phyloP scores from a whole-genome alignment of 2,113 vertebrate species.

The Abramis brama region DNA sequence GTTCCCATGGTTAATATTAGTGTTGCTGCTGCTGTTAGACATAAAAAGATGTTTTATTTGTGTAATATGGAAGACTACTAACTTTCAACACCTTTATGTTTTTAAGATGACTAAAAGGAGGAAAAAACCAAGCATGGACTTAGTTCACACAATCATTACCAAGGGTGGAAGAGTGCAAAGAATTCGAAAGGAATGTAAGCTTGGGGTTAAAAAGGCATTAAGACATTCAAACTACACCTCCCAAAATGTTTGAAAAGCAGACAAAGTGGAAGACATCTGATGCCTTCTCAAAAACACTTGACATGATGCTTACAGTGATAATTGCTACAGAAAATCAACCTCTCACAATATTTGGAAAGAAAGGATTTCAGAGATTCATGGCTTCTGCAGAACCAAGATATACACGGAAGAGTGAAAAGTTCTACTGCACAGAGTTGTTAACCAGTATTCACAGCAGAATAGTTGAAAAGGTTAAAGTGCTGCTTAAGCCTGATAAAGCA shows the following conservation, averaged over 20 bases:
- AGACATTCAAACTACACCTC: background rate
- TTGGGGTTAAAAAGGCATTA: background rate
- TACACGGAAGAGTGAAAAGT: constrained; percentile 1
- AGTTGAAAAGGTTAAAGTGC: background rate
- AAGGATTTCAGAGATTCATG: constrained; percentile 28
- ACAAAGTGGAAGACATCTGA: background rate
- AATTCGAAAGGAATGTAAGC: background rate
- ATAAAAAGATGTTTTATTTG: too few relatives aligned
- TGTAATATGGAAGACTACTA: too few relatives aligned
- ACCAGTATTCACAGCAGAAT: background rate
- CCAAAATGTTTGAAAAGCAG: background rate
- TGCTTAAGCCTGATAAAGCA: background rate
- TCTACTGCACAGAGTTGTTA: constrained; percentile 22
- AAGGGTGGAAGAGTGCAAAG: background rate
- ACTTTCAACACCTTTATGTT: background rate
- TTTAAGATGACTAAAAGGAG: background rate
- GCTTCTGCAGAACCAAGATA: constrained; percentile 13
- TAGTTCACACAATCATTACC: background rate
- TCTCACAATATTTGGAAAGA: constrained; percentile 3
- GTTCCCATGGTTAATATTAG: too few relatives aligned
- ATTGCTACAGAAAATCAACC: constrained; percentile 19
- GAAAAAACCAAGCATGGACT: background rate
- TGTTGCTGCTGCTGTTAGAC: too few relatives aligned
- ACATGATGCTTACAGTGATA: constrained; percentile 13
- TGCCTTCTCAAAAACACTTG: background rate